Base-by-base conservation (phyloP, 2,888 invertebrate genomes). In the Leptothorax acervorum region DNA sequence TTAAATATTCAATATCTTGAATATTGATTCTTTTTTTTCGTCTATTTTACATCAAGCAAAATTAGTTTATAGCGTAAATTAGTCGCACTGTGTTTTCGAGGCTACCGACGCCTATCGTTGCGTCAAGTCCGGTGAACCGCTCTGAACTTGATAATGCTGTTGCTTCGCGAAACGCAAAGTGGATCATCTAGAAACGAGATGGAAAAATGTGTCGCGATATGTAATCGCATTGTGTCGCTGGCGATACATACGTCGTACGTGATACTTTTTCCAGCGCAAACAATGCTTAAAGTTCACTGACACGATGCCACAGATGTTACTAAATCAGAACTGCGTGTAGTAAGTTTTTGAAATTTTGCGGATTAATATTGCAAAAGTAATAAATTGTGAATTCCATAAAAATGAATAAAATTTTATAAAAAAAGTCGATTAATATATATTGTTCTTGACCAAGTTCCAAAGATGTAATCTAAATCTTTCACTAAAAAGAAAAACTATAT, bases 171-270 rank as follows among this genome's bases (percentile, higher is more conserved):
- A 83, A 65, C 45, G 12, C 66, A 51, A 82, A 82, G 74, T 84
- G 73, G 84, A 84, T 83, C 74, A 84, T 57, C 86, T 70, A 35
- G 76, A 48, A 57, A 65, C 53, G 73, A 53, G 74, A 35, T 62
- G 74, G 42, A 86, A 87, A 86, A 87, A 84, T 87, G 84, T 86
- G 84, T 79, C 86, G 84, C 87, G 87, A 87, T 86, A 87, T 65
- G 48, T n/a, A 84, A 74, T 68, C 84, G 82, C 82, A 11, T 63
- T 79, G 31, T 35, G 12, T 35, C 31, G 23, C 23, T 18, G 35
- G 45, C 28, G 12, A 65, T 60, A 35, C 35, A 6, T 23, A n/a
- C 23, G 9, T 73, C 18, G n/a, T 12, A 23, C 23, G 45, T 11
- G 53, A 60, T 39, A 23, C n/a, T 79, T 60, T 48, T 71, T 18